Base-by-base conservation (phyloP, 1,140 invertebrate species). In the Apocrypta bakeri region DNA sequence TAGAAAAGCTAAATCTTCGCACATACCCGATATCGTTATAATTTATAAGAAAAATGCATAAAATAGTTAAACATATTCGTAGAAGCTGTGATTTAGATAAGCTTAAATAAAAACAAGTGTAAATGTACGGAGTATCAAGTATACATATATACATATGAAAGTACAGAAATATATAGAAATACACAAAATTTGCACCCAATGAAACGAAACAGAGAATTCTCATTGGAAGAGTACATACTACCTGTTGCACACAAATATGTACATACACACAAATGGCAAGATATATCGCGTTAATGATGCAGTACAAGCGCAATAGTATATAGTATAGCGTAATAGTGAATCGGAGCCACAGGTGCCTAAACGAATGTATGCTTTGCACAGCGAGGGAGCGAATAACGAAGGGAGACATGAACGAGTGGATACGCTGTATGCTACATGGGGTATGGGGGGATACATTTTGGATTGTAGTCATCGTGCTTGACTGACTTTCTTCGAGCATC, bases 161-260 rank as follows among this genome's bases (percentile, higher is more conserved):
- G 21, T 48, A 17, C 21, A 48, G 0, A 17, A 17, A 1, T 48
- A 48, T 48, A 2, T 17, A 17, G 1, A 3, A 17, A 12, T 12
- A 17, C 42, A 48, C 42, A 48, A 12, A 48, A n/a, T n/a, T n/a
- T n/a, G n/a, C n/a, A n/a, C n/a, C n/a, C n/a, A n/a, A n/a, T n/a
- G n/a, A 48, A 48, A 17, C 42, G 42, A 48, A 17, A 48, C 12
- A 48, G 40, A 56, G 24, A 29, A 48, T 68, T 69, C 40, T 29
- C 42, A 80, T 33, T 27, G 40, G 68, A 37, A 11, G 29, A 48
- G 21, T 88, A 1, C n/a, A 3, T 88, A 86, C 87, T 90, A 92
- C 87, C 88, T 88, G 87, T 88, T 84, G 87, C n/a, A n/a, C n/a
- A n/a, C n/a, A n/a, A n/a, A 21, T 17, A 17, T 17, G 21, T 4